Evolutionary conservation across 1,140 invertebrate genomes (phyloP).

Genomic region (Magallana angulata): DNA sequence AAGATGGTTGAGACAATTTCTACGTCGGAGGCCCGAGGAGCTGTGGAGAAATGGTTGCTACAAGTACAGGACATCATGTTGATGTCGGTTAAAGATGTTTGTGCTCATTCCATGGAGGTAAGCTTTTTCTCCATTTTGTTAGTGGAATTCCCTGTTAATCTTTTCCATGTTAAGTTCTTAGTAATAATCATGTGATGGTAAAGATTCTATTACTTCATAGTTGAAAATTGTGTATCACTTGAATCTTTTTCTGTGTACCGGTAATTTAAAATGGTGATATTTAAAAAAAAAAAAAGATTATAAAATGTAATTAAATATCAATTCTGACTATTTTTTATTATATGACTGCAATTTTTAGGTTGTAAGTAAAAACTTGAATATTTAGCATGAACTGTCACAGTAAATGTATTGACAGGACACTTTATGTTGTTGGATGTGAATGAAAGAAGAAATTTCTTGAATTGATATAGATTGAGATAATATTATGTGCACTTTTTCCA

Average conservation of each 20-base stretch:
- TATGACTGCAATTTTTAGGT: neutral
- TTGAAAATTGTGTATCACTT: no score
- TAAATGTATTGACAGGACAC: neutral
- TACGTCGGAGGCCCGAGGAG: constrained; percentile 78
- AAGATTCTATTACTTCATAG: no score
- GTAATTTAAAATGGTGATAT: neutral
- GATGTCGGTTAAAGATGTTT: constrained; percentile 77
- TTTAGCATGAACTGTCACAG: neutral
- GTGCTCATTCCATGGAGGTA: constrained; percentile 74
- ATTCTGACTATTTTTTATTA: neutral
- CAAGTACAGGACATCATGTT: constrained; percentile 80
- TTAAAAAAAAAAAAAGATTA: no score
- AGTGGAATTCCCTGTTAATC: no score
- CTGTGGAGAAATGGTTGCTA: constrained; percentile 80
- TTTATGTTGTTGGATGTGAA: neutral
- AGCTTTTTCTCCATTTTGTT: constrained; percentile 6
- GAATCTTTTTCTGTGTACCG: neutral
- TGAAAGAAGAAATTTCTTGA: no score
- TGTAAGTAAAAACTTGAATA: neutral
- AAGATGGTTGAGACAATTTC: constrained; percentile 72
- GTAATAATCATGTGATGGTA: no score
- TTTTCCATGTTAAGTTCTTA: no score
- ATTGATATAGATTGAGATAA: no score
- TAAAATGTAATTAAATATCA: no score
- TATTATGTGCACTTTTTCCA: no score